phyloP scores from a whole-genome alignment of 2,888 invertebrate genomes.

The Taenaris catops region DNA sequence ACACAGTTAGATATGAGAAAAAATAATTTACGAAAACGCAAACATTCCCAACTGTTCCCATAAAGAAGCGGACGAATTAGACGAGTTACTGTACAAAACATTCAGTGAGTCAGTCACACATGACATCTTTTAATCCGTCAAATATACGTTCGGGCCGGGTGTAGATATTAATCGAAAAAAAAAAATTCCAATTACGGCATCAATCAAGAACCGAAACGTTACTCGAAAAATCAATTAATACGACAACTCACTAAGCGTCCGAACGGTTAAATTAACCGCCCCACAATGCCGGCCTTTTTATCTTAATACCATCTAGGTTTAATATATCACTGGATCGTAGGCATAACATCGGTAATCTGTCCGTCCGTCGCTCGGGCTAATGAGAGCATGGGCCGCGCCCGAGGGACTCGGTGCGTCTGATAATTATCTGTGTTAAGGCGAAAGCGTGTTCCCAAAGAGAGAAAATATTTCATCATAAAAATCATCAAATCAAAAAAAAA shows the following conservation, averaged over 20 bases:
- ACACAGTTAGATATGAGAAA: constrained; percentile 9
- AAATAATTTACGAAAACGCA: no score
- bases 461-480: no score
- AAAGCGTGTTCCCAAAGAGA: not conserved
- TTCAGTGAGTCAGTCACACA: constrained; percentile 13
- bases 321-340: constrained; percentile 47
- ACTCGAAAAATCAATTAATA: constrained; percentile 32
- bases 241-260: constrained; percentile 28
- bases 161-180: constrained; percentile 19
- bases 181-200: constrained; percentile 22
- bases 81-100: no score
- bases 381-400: constrained; percentile 42
- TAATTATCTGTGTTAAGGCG: constrained; percentile 37
- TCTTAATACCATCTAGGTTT: constrained; percentile 49
- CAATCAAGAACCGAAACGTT: constrained; percentile 15
- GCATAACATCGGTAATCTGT: constrained; percentile 40
- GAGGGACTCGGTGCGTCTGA: constrained; percentile 42
- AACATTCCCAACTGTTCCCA: no score
- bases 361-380: constrained; percentile 42
- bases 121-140: constrained; percentile 8
- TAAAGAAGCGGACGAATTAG: no score
- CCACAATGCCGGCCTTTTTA: constrained; percentile 36
- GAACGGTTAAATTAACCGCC: constrained; percentile 38
- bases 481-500: no score
- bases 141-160: not conserved